These are phyloP conservation scores for Agrochola lota DNA, from an alignment of 2,888 invertebrate genomes.

Conservation along the genomic window DNA sequence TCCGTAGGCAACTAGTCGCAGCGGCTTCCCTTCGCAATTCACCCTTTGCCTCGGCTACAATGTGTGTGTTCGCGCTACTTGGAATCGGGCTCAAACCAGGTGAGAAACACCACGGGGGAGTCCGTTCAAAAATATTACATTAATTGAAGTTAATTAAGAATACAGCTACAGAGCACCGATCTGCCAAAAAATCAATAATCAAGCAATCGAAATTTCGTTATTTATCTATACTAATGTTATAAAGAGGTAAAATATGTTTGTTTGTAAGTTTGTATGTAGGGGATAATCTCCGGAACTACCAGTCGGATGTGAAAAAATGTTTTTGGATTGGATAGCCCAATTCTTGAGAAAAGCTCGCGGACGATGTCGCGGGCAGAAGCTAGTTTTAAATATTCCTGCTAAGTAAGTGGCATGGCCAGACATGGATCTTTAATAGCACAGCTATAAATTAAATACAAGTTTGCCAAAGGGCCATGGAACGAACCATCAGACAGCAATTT, in stretches of 20 bases:
- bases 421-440: too few relatives aligned
- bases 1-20: background rate
- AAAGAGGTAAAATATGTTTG: too few relatives aligned
- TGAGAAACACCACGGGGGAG: background rate
- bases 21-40: constrained; percentile 7
- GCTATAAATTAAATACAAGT: too few relatives aligned
- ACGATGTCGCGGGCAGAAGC: too few relatives aligned
- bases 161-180: background rate
- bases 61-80: constrained; percentile 14
- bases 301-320: too few relatives aligned
- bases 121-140: background rate
- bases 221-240: background rate
- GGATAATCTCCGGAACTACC: too few relatives aligned
- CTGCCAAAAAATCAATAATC: background rate
- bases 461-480: too few relatives aligned
- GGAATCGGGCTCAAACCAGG: constrained; percentile 1
- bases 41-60: constrained; percentile 4
- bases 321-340: too few relatives aligned
- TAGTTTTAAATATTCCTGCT: background rate
- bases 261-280: too few relatives aligned
- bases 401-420: background rate
- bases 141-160: background rate
- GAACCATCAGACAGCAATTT: too few relatives aligned
- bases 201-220: background rate
- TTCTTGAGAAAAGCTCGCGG: too few relatives aligned